Evolutionary conservation across 2,797 vertebrate species (phyloP), one percentile per base, ranked within the genome.

Genomic region (Cossypha dichroa): DNA sequence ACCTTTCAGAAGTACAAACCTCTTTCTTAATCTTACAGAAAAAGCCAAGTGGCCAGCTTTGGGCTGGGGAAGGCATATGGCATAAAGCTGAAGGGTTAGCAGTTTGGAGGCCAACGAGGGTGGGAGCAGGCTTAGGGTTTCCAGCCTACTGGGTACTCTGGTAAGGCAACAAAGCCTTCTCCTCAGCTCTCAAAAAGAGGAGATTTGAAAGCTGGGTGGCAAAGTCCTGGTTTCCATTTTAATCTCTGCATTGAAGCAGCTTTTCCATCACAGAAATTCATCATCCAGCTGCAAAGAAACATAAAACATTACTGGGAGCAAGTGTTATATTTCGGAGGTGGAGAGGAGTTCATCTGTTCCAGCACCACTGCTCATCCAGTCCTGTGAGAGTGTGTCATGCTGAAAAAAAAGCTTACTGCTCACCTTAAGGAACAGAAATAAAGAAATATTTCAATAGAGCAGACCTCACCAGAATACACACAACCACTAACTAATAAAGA

Each of bases 201-300:
- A 5, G 12, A 41, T 58, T 60, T 49, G n/a, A 58, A 85, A 88
- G 15, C 3, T 52, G n/a, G 16, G 31, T 73, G 51, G 31, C 22
- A 48, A 85, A 82, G 55, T 55, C 63, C 43, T 59, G 18, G 12
- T 56, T 90, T 78, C 59, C 45, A 43, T 45, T 90, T 85, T 45
- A 52, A 85, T 80, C 23, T 77, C 52, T 49, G 41, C 43, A 68
- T 5, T 55, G 54, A 85, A 90, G 58, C 72, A 67, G 60, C 43
- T 78, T 34, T 68, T 91, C 26, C 28, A 49, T n/a, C n/a, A 9
- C 52, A 85, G 31, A 87, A 90, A 95, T 59, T 49, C 31, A 80
- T 58, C 31, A 34, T 14, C 36, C 51, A 70, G 62, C 40, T 87
- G 59, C 76, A 62, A 62, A 59, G 41, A n/a, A 69, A 78, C 11